Base-by-base conservation (phyloP, 2,113 vertebrate genomes). In the Sturnira hondurensis region DNA sequence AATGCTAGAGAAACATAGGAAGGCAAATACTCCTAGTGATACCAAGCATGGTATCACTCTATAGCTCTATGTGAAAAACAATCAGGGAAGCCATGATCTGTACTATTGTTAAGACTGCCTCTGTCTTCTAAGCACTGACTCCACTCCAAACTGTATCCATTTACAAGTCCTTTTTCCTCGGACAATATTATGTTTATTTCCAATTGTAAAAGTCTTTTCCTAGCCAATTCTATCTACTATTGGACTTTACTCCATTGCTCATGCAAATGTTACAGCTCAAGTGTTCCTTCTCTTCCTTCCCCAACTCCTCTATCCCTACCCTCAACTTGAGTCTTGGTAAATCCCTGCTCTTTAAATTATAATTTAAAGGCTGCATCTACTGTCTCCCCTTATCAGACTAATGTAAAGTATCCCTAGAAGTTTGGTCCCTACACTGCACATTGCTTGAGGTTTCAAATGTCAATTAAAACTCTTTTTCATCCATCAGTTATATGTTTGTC, bases 401-500 rank as follows among this genome's bases (percentile, higher is more conserved):
- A 45, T 13, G 4, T 41, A 88, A 82, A 73, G n/a, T 43, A 41
- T 31, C 54, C 43, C 8, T n/a, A 45, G 2, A 78, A 58, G 15
- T 36, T 83, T 38, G 89, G 4, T 38, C 68, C 74, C 89, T 73
- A 41, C 5, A 16, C 16, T 78, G 26, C 2, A 31, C 41, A 52
- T 41, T 26, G 16, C 47, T 68, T 67, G 47, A 9, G 22, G 17
- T 73, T 82, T 3, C 41, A 86, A 31, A 41, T 85, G 71, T 17
- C 71, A 91, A 65, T 63, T 91, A 22, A 11, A 41, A 78, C 5
- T 92, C 33, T 81, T 91, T 26, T 82, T 63, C 14, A 83, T 47
- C 9, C 14, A 3, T 47, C 17, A 36, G 14, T 36, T 89, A 45
- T n/a, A 38, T 65, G 4, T 67, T 93, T 95, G 56, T 61, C n/a